These are phyloP conservation scores for Forbesichthys papilliferus DNA, from an alignment of 2,113 vertebrate species.

Conservation along the genomic window DNA sequence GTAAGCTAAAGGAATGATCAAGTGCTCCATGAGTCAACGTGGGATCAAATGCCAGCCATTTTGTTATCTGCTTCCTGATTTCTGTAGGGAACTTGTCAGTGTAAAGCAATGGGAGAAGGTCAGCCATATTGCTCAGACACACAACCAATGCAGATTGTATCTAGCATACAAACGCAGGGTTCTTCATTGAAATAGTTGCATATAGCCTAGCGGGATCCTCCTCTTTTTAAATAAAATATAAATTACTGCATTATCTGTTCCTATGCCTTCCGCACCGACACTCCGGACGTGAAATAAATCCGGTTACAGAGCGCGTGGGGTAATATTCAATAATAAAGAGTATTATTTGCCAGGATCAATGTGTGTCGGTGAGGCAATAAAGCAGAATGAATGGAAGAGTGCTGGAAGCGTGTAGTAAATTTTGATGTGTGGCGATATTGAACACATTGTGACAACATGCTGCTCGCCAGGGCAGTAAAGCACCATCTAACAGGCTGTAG, in stretches of 20 bases:
- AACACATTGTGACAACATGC: constrained; percentile 74
- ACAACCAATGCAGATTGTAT: constrained; percentile 48
- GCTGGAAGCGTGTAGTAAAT: constrained; percentile 71
- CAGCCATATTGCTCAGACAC: constrained; percentile 45
- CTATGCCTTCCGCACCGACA: constrained; percentile 39
- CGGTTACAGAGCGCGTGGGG: constrained; percentile 62
- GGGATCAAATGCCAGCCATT: constrained; percentile 36
- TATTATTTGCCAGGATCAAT: constrained; percentile 78
- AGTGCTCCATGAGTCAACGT: background rate
- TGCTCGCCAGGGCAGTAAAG: constrained; percentile 71
- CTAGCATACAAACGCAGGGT: constrained; percentile 38
- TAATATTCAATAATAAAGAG: constrained; percentile 79
- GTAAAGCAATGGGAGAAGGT: constrained; percentile 48
- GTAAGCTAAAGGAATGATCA: constrained; percentile 13
- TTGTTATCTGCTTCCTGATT: constrained; percentile 37
- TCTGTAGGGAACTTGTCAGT: constrained; percentile 39
- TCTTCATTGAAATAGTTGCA: constrained; percentile 51
- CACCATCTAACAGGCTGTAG: constrained; percentile 72
- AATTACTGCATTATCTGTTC: constrained; percentile 47
- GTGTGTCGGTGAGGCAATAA: constrained; percentile 67
- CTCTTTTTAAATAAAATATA: constrained; percentile 17
- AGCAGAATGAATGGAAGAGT: constrained; percentile 74
- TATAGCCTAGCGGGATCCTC: constrained; percentile 28
- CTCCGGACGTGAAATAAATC: constrained; percentile 72
- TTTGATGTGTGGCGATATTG: constrained; percentile 73